A percentile compares a stretch with the other conserved stretches of the same genome.
phyloP scores from a whole-genome alignment of 1,140 invertebrate genomes.

The Pseudomyrmex flavicornis region DNA sequence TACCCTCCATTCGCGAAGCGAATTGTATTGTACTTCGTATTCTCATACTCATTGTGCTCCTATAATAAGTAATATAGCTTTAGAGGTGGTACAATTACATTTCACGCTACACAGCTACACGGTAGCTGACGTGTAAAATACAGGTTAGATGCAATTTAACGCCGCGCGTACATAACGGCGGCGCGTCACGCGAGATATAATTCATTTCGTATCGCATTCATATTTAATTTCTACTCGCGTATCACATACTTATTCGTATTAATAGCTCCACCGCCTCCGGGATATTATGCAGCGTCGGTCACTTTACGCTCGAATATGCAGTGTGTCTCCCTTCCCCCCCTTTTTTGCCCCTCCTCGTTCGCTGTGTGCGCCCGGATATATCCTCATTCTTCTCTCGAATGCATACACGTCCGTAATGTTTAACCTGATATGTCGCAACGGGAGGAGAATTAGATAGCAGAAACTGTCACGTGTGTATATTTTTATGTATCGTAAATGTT shows the following conservation, averaged over 20 bases:
- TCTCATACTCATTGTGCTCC: conserved; percentile 35
- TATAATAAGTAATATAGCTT: conserved; percentile 52
- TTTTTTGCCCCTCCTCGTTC: no score
- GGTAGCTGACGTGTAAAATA: conserved; percentile 54
- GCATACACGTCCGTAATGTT: neutral
- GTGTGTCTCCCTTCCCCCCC: neutral
- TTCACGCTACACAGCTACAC: conserved; percentile 37
- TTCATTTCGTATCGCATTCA: conserved; percentile 46
- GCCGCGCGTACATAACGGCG: conserved; percentile 34
- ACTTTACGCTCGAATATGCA: neutral
- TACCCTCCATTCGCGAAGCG: no score
- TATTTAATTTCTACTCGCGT: conserved; percentile 47
- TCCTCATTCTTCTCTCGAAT: conserved; percentile 30
- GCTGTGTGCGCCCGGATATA: neutral
- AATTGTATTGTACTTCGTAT: conserved; percentile 28
- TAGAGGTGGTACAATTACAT: conserved; percentile 46
- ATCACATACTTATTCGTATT: conserved; percentile 18
- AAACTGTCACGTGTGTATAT: conserved; percentile 12
- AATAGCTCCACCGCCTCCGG: conserved; percentile 8
- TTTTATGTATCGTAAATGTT: neutral
- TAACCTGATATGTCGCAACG: neutral
- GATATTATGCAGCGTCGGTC: conserved; percentile 1
- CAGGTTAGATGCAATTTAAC: conserved; percentile 56
- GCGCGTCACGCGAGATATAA: conserved; percentile 49
- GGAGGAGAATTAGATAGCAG: conserved; percentile 21